Conservation (phyloP, 2,888 invertebrate species). For the Hoplodrina ambigua region DNA sequence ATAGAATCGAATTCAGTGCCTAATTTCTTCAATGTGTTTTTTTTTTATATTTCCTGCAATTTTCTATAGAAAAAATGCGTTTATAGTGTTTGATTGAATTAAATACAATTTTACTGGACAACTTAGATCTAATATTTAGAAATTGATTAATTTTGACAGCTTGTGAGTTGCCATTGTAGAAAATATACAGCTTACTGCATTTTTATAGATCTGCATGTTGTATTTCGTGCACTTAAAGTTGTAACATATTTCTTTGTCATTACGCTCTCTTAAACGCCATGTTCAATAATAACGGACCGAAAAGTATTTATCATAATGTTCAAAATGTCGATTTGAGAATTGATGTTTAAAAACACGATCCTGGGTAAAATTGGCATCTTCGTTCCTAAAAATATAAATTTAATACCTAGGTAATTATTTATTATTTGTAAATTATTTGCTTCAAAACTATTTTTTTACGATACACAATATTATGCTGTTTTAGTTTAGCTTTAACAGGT, state of each 20-base stretch:
- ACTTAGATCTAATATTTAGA: slow-evolving; percentile 1
- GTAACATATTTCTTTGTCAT: neutral
- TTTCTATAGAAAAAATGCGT: neutral
- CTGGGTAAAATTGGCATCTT: slow-evolving; percentile 24
- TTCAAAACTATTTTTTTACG: slow-evolving; percentile 17
- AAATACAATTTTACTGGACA: neutral
- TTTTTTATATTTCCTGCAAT: neutral
- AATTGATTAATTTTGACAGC: neutral
- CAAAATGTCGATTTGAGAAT: neutral
- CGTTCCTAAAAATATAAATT: slow-evolving; percentile 51
- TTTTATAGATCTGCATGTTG: neutral
- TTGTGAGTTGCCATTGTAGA: neutral
- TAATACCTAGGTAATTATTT: slow-evolving; percentile 48
- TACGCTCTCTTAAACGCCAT: slow-evolving; percentile 32
- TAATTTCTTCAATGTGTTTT: neutral
- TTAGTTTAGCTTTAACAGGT: slow-evolving; percentile 43
- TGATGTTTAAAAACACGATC: neutral
- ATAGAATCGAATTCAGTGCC: slow-evolving; percentile 5
- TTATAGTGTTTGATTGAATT: slow-evolving; percentile 4
- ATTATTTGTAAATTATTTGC: slow-evolving; percentile 37
- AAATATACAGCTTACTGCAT: slow-evolving; percentile 28
- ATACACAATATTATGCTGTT: neutral
- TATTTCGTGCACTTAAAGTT: neutral
- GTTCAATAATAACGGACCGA: slow-evolving; percentile 1
- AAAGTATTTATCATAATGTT: neutral